Conservation (phyloP, 2,888 invertebrate genomes). For the Scaptomyza flava region DNA sequence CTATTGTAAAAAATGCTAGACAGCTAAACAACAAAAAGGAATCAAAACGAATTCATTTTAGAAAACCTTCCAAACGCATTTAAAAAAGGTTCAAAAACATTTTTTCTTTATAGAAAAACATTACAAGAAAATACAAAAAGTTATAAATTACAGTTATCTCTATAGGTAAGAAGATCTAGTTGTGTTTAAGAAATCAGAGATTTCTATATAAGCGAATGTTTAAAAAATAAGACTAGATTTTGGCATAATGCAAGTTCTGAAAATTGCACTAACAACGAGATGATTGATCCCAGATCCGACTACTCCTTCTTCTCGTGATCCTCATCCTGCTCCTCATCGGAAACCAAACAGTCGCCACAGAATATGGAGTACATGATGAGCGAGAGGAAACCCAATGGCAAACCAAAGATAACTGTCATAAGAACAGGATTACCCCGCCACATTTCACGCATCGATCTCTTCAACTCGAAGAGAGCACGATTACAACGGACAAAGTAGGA, state of each 20-base stretch:
- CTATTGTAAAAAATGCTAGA: slow-evolving; percentile 14
- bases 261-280: slow-evolving; percentile 59
- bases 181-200: background rate
- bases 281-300: slow-evolving; percentile 13
- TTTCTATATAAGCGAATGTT: slow-evolving; percentile 32
- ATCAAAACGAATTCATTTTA: background rate
- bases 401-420: slow-evolving; percentile 95
- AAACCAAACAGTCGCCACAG: slow-evolving; percentile 97
- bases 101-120: background rate
- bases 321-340: slow-evolving; percentile 89
- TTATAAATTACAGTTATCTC: background rate
- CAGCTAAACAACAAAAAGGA: slow-evolving; percentile 20
- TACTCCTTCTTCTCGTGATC: slow-evolving; percentile 85
- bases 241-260: slow-evolving; percentile 56
- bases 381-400: slow-evolving; percentile 96
- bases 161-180: background rate
- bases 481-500: slow-evolving; percentile 90
- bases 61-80: background rate
- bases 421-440: slow-evolving; percentile 97
- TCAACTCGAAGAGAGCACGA: slow-evolving; percentile 93
- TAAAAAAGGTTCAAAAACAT: too few species aligned
- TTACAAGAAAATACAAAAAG: background rate
- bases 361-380: slow-evolving; percentile 98
- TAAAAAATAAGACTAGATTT: slow-evolving; percentile 71
- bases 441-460: slow-evolving; percentile 92